A percentile compares a stretch with the other conserved stretches of the same genome.
These are phyloP conservation scores for Hydropotes inermis DNA, from an alignment of 2,113 vertebrate genomes.

Conservation along the genomic window DNA sequence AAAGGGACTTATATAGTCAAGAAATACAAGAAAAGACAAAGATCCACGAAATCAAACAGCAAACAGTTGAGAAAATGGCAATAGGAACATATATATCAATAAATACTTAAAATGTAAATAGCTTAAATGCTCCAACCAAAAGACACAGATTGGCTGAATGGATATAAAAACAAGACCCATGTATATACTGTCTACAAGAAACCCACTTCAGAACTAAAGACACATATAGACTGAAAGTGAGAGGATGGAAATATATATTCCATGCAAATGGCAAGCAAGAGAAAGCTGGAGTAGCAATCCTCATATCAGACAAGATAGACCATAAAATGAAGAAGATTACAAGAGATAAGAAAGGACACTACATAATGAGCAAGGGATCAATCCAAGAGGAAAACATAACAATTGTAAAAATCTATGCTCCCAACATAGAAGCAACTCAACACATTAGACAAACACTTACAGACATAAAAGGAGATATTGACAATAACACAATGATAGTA, in stretches of 20 bases:
- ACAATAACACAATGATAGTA: neutral
- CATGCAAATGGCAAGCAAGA: neutral
- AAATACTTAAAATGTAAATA: neutral
- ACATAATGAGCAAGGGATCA: neutral
- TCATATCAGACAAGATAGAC: neutral
- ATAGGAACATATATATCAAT: neutral
- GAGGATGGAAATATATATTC: neutral
- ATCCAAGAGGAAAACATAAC: neutral
- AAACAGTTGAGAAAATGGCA: neutral
- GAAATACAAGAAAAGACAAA: neutral
- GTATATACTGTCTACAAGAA: neutral
- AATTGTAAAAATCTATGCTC: neutral
- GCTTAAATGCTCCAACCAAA: neutral
- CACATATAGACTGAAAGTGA: neutral
- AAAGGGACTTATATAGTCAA: neutral
- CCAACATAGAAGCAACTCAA: neutral
- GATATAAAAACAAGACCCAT: neutral
- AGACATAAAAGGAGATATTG: neutral
- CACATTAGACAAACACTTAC: neutral
- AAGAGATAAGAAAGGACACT: neutral
- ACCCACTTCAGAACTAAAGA: neutral
- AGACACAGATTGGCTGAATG: neutral
- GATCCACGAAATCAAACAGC: neutral
- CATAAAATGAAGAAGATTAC: neutral
- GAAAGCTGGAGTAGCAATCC: neutral